Percentiles rank a stretch among this genome's conserved stretches.
Evolutionary conservation across 1,140 invertebrate species (phyloP).

Genomic region (Bombus polaris): DNA sequence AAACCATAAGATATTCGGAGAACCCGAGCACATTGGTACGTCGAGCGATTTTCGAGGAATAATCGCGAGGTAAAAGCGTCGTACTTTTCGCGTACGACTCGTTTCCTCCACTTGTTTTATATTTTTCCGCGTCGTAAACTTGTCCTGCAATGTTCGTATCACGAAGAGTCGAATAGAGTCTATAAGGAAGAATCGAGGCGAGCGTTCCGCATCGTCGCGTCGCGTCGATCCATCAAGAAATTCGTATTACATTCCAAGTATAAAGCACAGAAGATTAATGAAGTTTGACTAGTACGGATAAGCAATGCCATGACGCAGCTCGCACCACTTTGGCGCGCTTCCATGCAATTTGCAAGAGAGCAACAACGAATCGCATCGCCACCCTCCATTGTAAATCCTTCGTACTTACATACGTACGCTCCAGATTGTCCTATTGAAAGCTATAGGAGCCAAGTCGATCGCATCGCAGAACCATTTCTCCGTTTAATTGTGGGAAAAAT

Average conservation of each 20-base stretch:
- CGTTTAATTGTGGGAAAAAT: neutral
- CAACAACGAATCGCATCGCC: neutral
- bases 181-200: neutral
- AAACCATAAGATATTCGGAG: neutral
- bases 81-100: neutral
- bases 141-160: no score
- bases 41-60: neutral
- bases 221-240: neutral
- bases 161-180: neutral
- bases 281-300: neutral
- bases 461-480: neutral
- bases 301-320: neutral
- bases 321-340: constrained; percentile 6
- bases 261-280: neutral
- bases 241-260: neutral
- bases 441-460: neutral
- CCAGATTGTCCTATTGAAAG: neutral
- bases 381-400: no score
- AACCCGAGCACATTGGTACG: neutral
- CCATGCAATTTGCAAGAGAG: neutral
- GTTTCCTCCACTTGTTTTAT: neutral
- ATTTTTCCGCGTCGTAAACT: neutral
- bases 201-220: neutral
- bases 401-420: neutral
- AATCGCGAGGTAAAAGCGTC: neutral